Evolutionary conservation across 2,888 invertebrate species (phyloP).

Genomic region (Eristalis tenax): DNA sequence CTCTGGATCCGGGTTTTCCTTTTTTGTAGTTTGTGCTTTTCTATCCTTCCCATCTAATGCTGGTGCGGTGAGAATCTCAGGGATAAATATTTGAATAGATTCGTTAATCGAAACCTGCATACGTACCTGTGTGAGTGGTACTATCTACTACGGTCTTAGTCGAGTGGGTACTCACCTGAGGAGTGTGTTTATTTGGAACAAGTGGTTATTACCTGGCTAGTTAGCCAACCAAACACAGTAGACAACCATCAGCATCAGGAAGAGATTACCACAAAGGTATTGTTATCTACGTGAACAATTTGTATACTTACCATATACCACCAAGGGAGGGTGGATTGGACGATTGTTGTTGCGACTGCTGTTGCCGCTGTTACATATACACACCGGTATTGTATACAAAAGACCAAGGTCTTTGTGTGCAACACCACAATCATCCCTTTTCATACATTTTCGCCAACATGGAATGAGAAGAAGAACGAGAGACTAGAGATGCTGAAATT

Average conservation of each 20-base stretch:
- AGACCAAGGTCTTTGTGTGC: conserved; percentile 71
- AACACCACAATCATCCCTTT: conserved; percentile 66
- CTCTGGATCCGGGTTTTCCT: not conserved
- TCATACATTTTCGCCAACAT: conserved; percentile 35
- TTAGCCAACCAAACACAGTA: conserved; percentile 31
- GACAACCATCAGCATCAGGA: conserved; percentile 63
- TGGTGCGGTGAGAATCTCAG: conserved; percentile 64
- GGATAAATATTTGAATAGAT: conserved; percentile 71
- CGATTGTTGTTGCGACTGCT: conserved; percentile 22
- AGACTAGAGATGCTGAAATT: conserved; percentile 67
- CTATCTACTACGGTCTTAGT: not conserved
- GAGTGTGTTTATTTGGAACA: conserved; percentile 71
- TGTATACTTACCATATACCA: conserved; percentile 61
- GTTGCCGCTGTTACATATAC: conserved; percentile 20
- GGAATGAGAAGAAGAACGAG: conserved; percentile 37
- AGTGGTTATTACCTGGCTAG: conserved; percentile 62
- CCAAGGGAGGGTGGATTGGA: conserved; percentile 36
- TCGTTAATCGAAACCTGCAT: conserved; percentile 62
- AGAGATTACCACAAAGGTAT: conserved; percentile 71
- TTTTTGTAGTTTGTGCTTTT: conserved; percentile 5
- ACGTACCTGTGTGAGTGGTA: conserved; percentile 16
- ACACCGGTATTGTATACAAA: conserved; percentile 27
- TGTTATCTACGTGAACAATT: conserved; percentile 70
- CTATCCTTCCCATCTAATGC: conserved; percentile 39
- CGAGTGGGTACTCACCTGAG: conserved; percentile 60